A percentile compares a stretch with the other conserved stretches of the same genome.
Evolutionary conservation across 2,797 vertebrate genomes (phyloP).

Genomic region (Mycteria americana): DNA sequence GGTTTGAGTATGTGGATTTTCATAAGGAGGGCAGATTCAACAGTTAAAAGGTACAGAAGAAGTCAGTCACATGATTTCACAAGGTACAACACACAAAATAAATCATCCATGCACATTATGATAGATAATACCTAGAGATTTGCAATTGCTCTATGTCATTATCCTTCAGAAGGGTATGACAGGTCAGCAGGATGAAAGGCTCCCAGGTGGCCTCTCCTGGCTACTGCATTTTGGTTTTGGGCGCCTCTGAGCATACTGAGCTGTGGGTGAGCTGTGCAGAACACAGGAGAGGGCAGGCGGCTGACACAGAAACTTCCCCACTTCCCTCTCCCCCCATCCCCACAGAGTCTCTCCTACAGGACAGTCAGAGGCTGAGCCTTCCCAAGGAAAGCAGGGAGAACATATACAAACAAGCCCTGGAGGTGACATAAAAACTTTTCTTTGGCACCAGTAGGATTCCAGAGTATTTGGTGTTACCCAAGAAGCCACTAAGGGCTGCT

Average conservation of each 20-base stretch:
- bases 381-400: not conserved
- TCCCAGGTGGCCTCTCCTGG: not conserved
- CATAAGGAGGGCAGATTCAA: not conserved
- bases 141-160: not conserved
- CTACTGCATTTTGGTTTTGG: not conserved
- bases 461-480: not conserved
- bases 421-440: not conserved
- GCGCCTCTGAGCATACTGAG: not conserved
- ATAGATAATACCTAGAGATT: not conserved
- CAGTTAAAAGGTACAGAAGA: not conserved
- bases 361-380: not conserved
- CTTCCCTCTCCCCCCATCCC: no score
- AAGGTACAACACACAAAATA: not conserved
- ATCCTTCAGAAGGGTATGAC: not conserved
- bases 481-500: not conserved
- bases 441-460: not conserved
- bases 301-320: fast-evolving
- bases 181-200: not conserved
- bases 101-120: not conserved
- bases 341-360: fast-evolving
- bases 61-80: not conserved
- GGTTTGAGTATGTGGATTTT: not conserved
- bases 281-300: not conserved
- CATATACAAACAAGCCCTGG: not conserved
- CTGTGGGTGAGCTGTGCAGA: not conserved